Percentiles rank a stretch among this genome's conserved stretches.
These are phyloP conservation scores for Gisinianus flammeolus DNA, from an alignment of 2,888 invertebrate genomes.

Conservation along the genomic window DNA sequence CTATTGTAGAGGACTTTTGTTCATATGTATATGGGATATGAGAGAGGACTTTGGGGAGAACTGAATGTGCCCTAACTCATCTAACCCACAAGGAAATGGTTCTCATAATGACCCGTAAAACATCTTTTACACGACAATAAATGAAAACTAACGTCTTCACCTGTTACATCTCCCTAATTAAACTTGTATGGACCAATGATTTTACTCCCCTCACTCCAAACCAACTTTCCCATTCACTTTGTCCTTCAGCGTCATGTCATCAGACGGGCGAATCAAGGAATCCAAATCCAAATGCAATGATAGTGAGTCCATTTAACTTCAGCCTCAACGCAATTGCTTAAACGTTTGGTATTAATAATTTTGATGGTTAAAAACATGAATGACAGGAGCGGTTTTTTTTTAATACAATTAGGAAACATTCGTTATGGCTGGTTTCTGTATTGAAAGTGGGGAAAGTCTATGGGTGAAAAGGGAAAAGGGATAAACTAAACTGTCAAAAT, in stretches of 20 bases:
- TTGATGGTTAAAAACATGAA: not conserved
- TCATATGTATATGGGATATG: not conserved
- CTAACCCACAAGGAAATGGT: slow-evolving; percentile 20
- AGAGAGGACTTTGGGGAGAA: not conserved
- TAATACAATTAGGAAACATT: too few species aligned
- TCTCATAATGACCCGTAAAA: slow-evolving; percentile 26
- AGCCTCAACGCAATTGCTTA: too few species aligned
- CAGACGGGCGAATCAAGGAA: too few species aligned
- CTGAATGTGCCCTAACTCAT: slow-evolving; percentile 8
- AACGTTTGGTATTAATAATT: not conserved
- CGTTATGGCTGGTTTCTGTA: too few species aligned
- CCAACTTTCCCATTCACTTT: not conserved
- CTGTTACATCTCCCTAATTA: slow-evolving; percentile 35
- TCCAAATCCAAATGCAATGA: too few species aligned
- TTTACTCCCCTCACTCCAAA: not conserved
- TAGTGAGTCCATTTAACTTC: too few species aligned
- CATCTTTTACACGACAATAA: slow-evolving; percentile 27
- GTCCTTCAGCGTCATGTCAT: too few species aligned
- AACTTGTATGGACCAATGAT: slow-evolving; percentile 7
- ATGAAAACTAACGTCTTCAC: slow-evolving; percentile 27
- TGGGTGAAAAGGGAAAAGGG: too few species aligned
- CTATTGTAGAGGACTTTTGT: not conserved
- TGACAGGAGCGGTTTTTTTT: not conserved
- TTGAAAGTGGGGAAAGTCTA: too few species aligned
- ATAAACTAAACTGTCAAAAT: too few species aligned